These are phyloP conservation scores for Melipona beecheii DNA, from an alignment of 2,888 invertebrate species.

Conservation along the genomic window DNA sequence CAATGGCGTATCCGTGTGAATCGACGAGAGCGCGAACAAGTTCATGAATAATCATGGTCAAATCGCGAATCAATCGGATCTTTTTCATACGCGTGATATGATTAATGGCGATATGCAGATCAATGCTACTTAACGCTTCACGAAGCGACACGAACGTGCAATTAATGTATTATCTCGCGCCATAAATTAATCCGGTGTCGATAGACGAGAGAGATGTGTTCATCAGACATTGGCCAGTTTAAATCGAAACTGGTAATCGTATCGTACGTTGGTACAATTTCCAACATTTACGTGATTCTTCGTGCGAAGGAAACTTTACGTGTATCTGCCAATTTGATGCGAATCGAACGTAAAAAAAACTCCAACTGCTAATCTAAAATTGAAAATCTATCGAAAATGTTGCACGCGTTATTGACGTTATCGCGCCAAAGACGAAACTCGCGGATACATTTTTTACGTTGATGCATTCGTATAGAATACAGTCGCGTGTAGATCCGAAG, in stretches of 20 bases:
- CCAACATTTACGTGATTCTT: too few relatives aligned
- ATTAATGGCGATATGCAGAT: slow-evolving; percentile 15
- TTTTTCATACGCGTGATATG: not conserved
- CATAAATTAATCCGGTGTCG: not conserved
- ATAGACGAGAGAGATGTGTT: not conserved
- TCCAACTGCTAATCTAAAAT: too few relatives aligned
- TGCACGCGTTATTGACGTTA: too few relatives aligned
- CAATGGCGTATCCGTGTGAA: not conserved
- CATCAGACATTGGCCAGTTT: too few relatives aligned
- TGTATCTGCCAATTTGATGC: too few relatives aligned
- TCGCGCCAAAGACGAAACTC: too few relatives aligned
- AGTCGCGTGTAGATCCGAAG: not conserved
- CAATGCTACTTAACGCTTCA: not conserved
- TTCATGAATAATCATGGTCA: slow-evolving; percentile 21
- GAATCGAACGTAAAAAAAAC: too few relatives aligned
- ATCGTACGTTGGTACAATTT: too few relatives aligned
- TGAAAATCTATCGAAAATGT: too few relatives aligned
- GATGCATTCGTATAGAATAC: not conserved
- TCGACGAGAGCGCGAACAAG: not conserved
- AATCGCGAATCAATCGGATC: not conserved
- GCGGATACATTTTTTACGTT: not conserved
- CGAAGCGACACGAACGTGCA: not conserved
- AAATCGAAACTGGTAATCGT: too few relatives aligned
- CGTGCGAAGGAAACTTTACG: too few relatives aligned
- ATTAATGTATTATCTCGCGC: slow-evolving; percentile 16